Percentiles rank a stretch among this genome's conserved stretches.
Evolutionary conservation across 2,797 vertebrate genomes (phyloP).

Genomic region (Rallus crepitans): DNA sequence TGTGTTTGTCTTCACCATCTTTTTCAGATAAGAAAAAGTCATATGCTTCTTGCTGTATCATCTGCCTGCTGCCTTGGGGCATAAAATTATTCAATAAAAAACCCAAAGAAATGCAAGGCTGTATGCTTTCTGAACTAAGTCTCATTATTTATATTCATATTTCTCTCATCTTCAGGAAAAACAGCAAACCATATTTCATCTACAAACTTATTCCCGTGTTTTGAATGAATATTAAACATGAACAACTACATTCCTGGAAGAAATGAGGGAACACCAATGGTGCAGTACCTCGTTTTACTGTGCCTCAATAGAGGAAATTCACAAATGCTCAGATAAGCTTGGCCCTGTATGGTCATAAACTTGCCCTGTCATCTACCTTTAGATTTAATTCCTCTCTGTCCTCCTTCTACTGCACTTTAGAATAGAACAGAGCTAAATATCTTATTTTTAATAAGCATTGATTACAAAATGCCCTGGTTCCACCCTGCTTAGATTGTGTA

Average conservation of each 20-base stretch:
- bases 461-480: conserved; percentile 30
- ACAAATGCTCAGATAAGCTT: conserved; percentile 43
- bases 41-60: not conserved
- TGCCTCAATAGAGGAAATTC: conserved; percentile 14
- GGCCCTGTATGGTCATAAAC: not conserved
- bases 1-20: not conserved
- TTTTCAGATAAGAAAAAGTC: not conserved
- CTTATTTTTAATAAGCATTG: not conserved
- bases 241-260: not conserved
- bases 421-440: not conserved
- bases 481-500: conserved; percentile 10
- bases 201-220: not conserved
- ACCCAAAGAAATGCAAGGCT: not conserved
- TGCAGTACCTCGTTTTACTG: conserved; percentile 38
- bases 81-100: conserved; percentile 18
- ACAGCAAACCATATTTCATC: not conserved
- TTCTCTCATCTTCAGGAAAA: conserved; percentile 9
- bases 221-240: conserved; percentile 8
- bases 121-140: not conserved
- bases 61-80: not conserved
- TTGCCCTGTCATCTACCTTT: not conserved
- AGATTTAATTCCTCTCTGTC: conserved; percentile 42
- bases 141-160: conserved; percentile 1
- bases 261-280: not conserved
- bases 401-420: not conserved